These are phyloP conservation scores for Sinhomidia bicolor DNA, from an alignment of 2,888 invertebrate genomes.

Conservation along the genomic window DNA sequence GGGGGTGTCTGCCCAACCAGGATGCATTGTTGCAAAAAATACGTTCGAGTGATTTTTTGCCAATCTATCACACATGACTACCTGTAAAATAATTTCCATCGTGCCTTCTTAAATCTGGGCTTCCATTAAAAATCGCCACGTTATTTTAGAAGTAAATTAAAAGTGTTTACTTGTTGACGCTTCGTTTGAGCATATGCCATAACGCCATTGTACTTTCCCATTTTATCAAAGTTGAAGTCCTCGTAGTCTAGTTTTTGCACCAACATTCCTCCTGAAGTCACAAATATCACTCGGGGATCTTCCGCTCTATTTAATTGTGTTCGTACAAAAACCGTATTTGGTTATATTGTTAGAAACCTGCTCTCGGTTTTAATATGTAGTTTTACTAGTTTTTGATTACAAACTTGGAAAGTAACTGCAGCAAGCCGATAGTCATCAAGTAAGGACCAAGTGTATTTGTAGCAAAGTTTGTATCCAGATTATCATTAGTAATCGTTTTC, in stretches of 20 bases:
- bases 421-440: constrained; percentile 81
- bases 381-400: background rate
- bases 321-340: no score
- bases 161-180: constrained; percentile 82
- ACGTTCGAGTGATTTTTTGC: constrained; percentile 82
- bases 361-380: no score
- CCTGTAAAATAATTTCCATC: constrained; percentile 72
- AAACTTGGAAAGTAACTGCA: constrained; percentile 81
- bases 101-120: no score
- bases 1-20: constrained; percentile 84
- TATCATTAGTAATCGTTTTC: constrained; percentile 81
- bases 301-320: constrained; percentile 79
- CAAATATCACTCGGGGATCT: constrained; percentile 82
- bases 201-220: constrained; percentile 82
- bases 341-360: no score
- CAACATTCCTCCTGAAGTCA: constrained; percentile 83
- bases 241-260: constrained; percentile 82
- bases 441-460: constrained; percentile 83
- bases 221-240: constrained; percentile 82
- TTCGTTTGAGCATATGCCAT: constrained; percentile 83
- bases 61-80: constrained; percentile 82
- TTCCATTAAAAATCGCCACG: no score
- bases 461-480: constrained; percentile 83
- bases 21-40: constrained; percentile 83
- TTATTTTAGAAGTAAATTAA: no score